Evolutionary conservation across 2,113 vertebrate genomes (phyloP).

Genomic region (Machaerirhynchus nigripectus): DNA sequence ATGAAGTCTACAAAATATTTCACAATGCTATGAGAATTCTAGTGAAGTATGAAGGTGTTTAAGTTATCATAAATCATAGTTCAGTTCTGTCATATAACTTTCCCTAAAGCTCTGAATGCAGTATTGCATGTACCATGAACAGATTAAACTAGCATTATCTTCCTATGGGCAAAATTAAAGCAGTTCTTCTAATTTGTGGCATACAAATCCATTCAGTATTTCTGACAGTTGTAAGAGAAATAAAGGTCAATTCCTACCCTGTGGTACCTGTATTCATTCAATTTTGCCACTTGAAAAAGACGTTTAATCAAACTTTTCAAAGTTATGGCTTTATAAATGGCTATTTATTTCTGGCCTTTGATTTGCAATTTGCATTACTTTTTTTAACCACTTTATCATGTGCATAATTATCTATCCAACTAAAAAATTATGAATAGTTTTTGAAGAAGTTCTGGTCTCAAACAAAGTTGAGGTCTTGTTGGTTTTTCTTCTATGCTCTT

Average conservation of each 20-base stretch:
- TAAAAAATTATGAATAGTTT: background rate
- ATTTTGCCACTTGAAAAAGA: background rate
- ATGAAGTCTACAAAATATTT: background rate
- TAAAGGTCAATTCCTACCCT: conserved; percentile 17
- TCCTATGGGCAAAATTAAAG: background rate
- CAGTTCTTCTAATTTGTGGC: background rate
- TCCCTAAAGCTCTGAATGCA: background rate
- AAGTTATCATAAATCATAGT: conserved; percentile 8
- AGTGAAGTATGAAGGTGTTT: background rate
- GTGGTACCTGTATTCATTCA: background rate
- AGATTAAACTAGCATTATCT: background rate
- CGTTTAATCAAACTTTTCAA: background rate
- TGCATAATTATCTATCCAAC: background rate
- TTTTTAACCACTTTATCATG: background rate
- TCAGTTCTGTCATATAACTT: background rate
- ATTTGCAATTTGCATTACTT: background rate
- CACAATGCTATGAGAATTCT: background rate
- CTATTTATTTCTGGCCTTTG: background rate
- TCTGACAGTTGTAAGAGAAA: background rate
- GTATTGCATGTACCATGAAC: background rate
- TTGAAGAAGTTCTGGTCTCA: background rate
- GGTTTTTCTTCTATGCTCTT: background rate
- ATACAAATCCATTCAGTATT: background rate
- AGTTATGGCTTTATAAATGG: background rate
- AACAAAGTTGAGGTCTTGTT: background rate